phyloP scores from a whole-genome alignment of 2,113 vertebrate genomes.

The Equus przewalskii region DNA sequence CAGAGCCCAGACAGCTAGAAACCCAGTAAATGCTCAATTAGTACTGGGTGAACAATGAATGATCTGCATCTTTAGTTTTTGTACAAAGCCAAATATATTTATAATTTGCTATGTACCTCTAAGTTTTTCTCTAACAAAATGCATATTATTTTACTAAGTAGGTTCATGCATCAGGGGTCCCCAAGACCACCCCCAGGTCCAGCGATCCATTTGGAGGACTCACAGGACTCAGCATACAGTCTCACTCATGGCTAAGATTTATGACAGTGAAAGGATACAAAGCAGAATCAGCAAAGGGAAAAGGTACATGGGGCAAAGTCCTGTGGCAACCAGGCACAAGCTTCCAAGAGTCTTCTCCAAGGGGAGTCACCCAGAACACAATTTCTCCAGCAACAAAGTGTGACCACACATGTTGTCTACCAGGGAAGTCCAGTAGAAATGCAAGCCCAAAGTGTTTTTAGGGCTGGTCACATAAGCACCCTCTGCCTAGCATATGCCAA shows the following conservation, averaged over 20 bases:
- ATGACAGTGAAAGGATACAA: not conserved
- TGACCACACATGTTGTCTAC: not conserved
- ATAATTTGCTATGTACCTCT: not conserved
- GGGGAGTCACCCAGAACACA: not conserved
- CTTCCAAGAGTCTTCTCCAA: not conserved
- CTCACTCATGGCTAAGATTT: not conserved
- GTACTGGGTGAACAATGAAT: conserved; percentile 9
- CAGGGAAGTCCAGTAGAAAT: not conserved
- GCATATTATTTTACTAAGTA: not conserved
- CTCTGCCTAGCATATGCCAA: not conserved
- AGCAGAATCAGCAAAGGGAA: not conserved
- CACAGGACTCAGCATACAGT: not conserved
- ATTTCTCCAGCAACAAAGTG: not conserved
- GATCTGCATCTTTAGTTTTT: conserved; percentile 3
- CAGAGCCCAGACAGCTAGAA: not conserved
- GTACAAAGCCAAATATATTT: not conserved
- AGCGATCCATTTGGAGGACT: not conserved
- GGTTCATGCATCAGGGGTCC: not conserved
- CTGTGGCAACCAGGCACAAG: not conserved
- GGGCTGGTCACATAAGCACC: not conserved
- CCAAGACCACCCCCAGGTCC: not conserved
- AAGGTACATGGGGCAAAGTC: not conserved
- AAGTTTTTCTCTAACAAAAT: conserved; percentile 62
- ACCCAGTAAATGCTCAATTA: conserved; percentile 28
- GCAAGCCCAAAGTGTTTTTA: not conserved